Evolutionary conservation across 2,797 vertebrate genomes (phyloP), one percentile per base, ranked within the genome.

Genomic region (Poecile montanus): DNA sequence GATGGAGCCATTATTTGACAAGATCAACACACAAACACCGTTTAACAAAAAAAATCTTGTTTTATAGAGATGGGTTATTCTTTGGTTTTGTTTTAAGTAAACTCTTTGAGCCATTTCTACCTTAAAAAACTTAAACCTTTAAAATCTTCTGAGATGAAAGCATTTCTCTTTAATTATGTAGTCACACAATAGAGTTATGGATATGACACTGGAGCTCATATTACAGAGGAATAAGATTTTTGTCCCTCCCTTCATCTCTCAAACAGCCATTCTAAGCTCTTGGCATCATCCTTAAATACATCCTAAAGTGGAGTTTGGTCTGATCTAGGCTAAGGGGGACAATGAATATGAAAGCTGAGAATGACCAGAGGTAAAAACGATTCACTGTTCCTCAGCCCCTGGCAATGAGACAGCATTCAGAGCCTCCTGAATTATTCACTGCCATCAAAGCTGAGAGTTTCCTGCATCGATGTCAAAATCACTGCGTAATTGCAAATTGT

Each of bases 331-430:
- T 40, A 22, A 40, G 22, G 26, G 19, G 48, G 77, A 57, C n/a
- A 50, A 75, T 10, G 14, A 34, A 67, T 20, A 51, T 4, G 11
- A 87, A 82, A 62, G 29, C 6, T 79, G 40, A 53, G 76, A 82
- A 66, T 1, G 2, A 68, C 42, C 54, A 62, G 16, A 47, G 5
- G 26, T 63, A 29, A 66, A 62, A 60, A 70, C 0, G 0, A 29
- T 75, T 86, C 62, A 13, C 7, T 75, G 16, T 13, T 84, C 50
- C 72, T 30, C 60, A 36, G 44, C n/a, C 73, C 23, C 44, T 76
- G 53, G 51, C 58, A 84, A 20, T 9, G 47, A 72, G 25, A 44
- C 14, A 40, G 21, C 21, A 66, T 32, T 82, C n/a, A 87, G 74
- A 70, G 16, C 19, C 44, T 2, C 12, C 30, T 32, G 56, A 40